A percentile compares a stretch with the other conserved stretches of the same genome.
Conservation (phyloP, 2,888 invertebrate genomes). For the Diogma glabrata region DNA sequence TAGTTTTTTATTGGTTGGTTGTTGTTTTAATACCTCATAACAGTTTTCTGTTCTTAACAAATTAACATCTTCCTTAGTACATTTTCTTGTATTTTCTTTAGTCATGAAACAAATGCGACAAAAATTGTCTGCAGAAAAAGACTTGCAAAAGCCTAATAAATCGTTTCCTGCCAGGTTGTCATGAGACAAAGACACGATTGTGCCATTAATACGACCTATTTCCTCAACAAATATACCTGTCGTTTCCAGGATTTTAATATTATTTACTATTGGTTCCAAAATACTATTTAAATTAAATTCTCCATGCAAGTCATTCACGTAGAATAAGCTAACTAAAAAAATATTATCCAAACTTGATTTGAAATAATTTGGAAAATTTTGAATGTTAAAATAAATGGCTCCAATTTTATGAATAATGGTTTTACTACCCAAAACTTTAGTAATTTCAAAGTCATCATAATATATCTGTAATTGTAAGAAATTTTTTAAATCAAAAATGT, state of each 20-base stretch:
- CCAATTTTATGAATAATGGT: conserved; percentile 3
- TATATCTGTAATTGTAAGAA: background rate
- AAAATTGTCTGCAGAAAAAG: background rate
- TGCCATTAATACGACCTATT: background rate
- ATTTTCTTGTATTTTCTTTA: background rate
- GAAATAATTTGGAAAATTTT: background rate
- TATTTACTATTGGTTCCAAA: background rate
- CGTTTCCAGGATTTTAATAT: background rate
- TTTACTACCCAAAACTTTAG: background rate
- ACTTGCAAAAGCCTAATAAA: background rate
- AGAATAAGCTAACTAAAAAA: background rate
- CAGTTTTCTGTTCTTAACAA: background rate
- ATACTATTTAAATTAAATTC: background rate
- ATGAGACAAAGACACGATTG: background rate
- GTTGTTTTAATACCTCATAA: background rate
- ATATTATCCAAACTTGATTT: background rate
- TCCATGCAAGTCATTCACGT: background rate
- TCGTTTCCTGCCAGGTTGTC: background rate
- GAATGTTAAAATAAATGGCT: background rate
- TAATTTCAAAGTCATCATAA: background rate
- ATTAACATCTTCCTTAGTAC: background rate
- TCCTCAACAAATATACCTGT: background rate
- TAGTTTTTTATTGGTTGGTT: background rate
- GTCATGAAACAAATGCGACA: background rate
- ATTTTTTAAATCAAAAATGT: background rate